A percentile compares a stretch with the other conserved stretches of the same genome.
These are phyloP conservation scores for Lasiurus borealis DNA, from an alignment of 2,113 vertebrate genomes.

Conservation along the genomic window DNA sequence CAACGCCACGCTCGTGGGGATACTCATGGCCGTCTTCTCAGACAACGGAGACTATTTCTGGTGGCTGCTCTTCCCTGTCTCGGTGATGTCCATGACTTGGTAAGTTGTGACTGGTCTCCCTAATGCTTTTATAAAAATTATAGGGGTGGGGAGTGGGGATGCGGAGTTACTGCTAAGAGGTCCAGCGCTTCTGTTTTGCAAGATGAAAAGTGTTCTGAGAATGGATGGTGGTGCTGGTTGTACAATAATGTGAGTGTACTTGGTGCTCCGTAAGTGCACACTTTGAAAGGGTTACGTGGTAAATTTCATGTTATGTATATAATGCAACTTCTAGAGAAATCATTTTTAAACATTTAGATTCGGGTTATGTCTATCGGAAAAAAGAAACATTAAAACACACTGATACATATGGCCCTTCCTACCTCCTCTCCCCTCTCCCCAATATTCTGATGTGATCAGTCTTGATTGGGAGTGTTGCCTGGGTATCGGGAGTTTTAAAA, in stretches of 20 bases:
- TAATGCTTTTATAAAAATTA: not conserved
- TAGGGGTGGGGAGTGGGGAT: not conserved
- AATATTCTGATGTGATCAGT: not conserved
- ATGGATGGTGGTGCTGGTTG: not conserved
- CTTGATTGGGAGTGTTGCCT: not conserved
- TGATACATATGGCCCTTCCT: not conserved
- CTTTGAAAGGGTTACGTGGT: not conserved
- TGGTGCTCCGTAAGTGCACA: not conserved
- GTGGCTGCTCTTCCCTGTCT: constrained; percentile 95
- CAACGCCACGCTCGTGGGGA: constrained; percentile 94
- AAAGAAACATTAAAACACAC: not conserved
- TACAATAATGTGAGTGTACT: not conserved
- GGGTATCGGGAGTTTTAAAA: not conserved
- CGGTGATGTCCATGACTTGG: constrained; percentile 95
- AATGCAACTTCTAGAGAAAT: not conserved
- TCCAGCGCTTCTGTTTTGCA: not conserved
- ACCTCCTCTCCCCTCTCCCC: not conserved
- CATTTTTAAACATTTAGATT: not conserved
- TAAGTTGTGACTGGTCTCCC: constrained; percentile 85
- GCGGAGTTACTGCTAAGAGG: not conserved
- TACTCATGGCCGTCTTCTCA: constrained; percentile 95
- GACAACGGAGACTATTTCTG: constrained; percentile 93
- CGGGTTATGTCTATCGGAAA: not conserved
- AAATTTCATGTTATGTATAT: not conserved
- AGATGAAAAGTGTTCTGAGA: not conserved